Base-by-base conservation (phyloP, 2,113 vertebrate genomes). In the Tauraco erythrolophus region DNA sequence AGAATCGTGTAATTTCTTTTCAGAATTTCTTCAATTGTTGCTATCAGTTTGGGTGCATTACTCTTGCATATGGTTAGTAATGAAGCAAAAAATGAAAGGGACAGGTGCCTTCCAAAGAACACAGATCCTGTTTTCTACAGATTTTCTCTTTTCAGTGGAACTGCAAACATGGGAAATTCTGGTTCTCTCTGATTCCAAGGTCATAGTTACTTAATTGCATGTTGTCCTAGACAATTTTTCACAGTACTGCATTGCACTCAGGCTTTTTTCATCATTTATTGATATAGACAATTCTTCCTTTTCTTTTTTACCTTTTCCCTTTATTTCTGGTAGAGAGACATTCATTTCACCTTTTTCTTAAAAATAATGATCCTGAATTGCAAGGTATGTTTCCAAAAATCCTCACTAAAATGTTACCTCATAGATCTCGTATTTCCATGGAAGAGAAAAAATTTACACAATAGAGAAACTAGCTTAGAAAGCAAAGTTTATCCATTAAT, bases 401-500 rank as follows among this genome's bases (percentile, higher is more conserved):
- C 14, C 51, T 37, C 56, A 60, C 11, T 71, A 39, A 86, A 76
- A n/a, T 57, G 2, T 45, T 88, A 57, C 13, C 9, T 66, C 31
- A 39, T 51, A 74, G 19, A 60, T 48, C 23, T 88, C 14, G 1
- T 74, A 51, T 78, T 70, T 81, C 39, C 46, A 39, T 28, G 43
- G 23, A 70, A 80, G 31, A 54, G 11, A 61, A 77, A 46, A 21
- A 8, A 7, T 78, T 7, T n/a, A 71, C 31, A 30, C 3, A 39
- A 3, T 41, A 64, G 30, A 68, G 22, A 91, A 96, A 87, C 18
- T 46, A 89, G 72, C 84, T 97, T 87, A 87, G 72, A 71, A 94
- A 78, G 69, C 57, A 89, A 87, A 91, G 70, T 57, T 94, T 81
- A 72, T 80, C 65, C 81, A 83, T 85, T 39, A 65, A 72, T 16